Evolutionary conservation across 2,888 invertebrate genomes (phyloP), one percentile per base, ranked within the genome.

Genomic region (Alloscopus bannaensis): DNA sequence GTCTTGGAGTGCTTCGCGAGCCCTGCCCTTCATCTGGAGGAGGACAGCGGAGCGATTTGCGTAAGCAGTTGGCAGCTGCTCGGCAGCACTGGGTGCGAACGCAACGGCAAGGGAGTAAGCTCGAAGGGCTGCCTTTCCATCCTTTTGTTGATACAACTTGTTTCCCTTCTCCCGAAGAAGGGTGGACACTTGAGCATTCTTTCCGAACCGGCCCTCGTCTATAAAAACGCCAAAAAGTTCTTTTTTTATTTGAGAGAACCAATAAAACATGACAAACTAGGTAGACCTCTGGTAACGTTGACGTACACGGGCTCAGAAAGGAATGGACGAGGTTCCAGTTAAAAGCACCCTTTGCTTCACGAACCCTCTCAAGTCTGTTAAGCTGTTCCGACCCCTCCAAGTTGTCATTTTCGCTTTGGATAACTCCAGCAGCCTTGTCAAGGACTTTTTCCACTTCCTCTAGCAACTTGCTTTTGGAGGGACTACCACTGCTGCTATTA

Each of bases 51-150:
- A 81, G n/a, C 81, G 20, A 40, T 81, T 83, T 16, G 79, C 64
- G 52, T 69, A 83, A 0, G 80, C 79, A n/a, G 76, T 42, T 2
- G 40, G 22, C 1, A 79, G 29, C 18, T 78, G 81, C 64, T 73
- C 57, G 22, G 28, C 59, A 4, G 45, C 0, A 11, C n/a, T 8
- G 6, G 81, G 81, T n/a, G 84, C 84, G 72, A 84, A 85, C 26
- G 82, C 81, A 22, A 84, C 28, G 0, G 84, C 62, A 16, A 84
- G 69, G 24, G 84, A 81, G 70, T 84, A 85, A 2, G 80, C 84
- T 45, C 81, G 60, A 4, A 84, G 70, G 18, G 84, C 84, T 57
- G 36, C 59, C 40, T 64, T 50, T 20, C 82, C 73, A 22, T 84
- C 79, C 47, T 70, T 71, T 0, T 62, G 47, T 31, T 81, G 81